These are phyloP conservation scores for Drosophila biarmipes DNA, from an alignment of 1,140 invertebrate genomes.

Conservation along the genomic window DNA sequence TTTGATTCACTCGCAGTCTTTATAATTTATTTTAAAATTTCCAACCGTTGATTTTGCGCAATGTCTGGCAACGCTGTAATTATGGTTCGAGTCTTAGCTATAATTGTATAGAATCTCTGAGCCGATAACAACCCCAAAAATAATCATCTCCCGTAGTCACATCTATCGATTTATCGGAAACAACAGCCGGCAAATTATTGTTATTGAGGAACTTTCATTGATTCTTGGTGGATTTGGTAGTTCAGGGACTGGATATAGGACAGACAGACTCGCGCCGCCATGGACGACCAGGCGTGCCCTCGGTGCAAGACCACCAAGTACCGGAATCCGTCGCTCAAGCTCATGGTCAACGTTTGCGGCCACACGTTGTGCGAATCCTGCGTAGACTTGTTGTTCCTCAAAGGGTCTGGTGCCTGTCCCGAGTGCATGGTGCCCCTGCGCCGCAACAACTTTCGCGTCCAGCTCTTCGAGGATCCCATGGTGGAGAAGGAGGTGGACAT, in stretches of 20 bases:
- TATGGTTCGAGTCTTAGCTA: not conserved
- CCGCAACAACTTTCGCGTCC: slow-evolving; percentile 95
- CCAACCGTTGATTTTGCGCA: not conserved
- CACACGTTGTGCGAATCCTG: slow-evolving; percentile 97
- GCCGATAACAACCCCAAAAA: not conserved
- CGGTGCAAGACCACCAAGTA: slow-evolving; percentile 99
- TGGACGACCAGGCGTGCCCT: slow-evolving; percentile 97
- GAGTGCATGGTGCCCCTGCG: slow-evolving; percentile 95
- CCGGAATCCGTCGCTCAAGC: slow-evolving; percentile 97
- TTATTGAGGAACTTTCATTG: not conserved
- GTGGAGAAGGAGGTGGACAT: slow-evolving; percentile 99
- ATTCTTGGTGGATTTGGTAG: not conserved
- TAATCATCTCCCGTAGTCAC: not conserved
- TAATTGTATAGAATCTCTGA: not conserved
- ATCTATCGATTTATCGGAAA: slow-evolving; percentile 5
- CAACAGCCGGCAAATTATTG: slow-evolving; percentile 1
- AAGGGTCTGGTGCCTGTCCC: slow-evolving; percentile 96
- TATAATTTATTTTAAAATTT: not conserved
- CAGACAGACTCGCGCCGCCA: slow-evolving; percentile 68
- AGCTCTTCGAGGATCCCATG: slow-evolving; percentile 97
- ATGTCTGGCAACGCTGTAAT: not conserved
- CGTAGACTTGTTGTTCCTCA: slow-evolving; percentile 82
- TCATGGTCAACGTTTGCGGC: slow-evolving; percentile 99
- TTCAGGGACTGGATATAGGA: no score
- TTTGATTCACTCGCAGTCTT: no score